These are phyloP conservation scores for Lepidochrysops patricia DNA, from an alignment of 2,888 invertebrate genomes.

Conservation along the genomic window DNA sequence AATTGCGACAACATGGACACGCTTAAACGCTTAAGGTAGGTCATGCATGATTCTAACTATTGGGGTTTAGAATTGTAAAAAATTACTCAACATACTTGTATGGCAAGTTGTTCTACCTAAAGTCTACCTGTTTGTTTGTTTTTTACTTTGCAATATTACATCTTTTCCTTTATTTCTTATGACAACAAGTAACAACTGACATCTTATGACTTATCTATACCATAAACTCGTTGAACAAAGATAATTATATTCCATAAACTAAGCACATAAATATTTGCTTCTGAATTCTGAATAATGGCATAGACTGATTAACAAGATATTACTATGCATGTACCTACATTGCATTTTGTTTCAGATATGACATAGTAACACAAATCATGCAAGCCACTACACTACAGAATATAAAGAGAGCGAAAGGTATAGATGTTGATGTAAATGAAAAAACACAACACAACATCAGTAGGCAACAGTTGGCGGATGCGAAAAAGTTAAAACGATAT, in stretches of 20 bases:
- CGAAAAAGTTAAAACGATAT: constrained; percentile 87
- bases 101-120: constrained; percentile 16
- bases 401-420: constrained; percentile 88
- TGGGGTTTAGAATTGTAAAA: constrained; percentile 18
- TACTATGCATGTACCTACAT: not conserved
- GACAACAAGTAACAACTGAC: no score
- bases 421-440: constrained; percentile 77
- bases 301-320: no score
- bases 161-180: no score
- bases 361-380: constrained; percentile 94
- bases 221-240: no score
- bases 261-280: no score
- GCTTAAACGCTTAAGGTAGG: constrained; percentile 85
- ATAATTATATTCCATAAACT: no score
- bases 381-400: constrained; percentile 94
- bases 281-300: no score
- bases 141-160: not conserved
- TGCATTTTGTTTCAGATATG: constrained; percentile 72
- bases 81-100: not conserved
- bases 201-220: no score
- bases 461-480: constrained; percentile 86
- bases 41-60: constrained; percentile 27
- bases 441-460: constrained; percentile 76
- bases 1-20: constrained; percentile 87
- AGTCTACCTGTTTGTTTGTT: constrained; percentile 9